phyloP scores from a whole-genome alignment of 1,140 invertebrate genomes.

The Paraescarpia echinospica region DNA sequence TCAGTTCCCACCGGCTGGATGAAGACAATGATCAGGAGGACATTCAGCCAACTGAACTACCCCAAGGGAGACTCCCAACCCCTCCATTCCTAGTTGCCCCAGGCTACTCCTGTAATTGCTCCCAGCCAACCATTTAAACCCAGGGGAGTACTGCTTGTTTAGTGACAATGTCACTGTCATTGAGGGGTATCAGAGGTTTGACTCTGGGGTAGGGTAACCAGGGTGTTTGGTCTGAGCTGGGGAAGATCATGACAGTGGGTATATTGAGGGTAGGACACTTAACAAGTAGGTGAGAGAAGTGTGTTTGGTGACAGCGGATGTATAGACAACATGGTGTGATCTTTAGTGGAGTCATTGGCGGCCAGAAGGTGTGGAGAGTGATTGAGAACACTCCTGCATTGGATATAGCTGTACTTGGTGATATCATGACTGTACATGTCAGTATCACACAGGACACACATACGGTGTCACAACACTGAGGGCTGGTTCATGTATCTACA shows the following conservation, averaged over 20 bases:
- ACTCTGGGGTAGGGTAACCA: not conserved
- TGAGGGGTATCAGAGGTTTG: not conserved
- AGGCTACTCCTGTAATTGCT: not conserved
- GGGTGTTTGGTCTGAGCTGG: not conserved
- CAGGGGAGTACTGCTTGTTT: not conserved
- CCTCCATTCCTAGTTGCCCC: not conserved
- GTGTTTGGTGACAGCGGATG: not conserved
- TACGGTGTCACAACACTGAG: not conserved
- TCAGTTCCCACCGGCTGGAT: not conserved
- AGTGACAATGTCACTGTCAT: not conserved
- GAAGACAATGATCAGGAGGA: not conserved
- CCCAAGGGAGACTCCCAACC: not conserved
- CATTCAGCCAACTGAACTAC: not conserved
- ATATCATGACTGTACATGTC: not conserved
- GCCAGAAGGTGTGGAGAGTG: not conserved
- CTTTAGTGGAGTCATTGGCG: not conserved
- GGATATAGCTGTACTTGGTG: not conserved
- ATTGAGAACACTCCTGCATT: not conserved
- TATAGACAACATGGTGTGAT: not conserved
- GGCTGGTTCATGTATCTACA: not conserved
- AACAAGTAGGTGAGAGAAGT: not conserved
- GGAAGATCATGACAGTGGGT: not conserved
- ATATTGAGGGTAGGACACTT: not conserved
- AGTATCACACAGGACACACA: not conserved
- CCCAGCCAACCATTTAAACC: not conserved